A percentile compares a stretch with the other conserved stretches of the same genome.
phyloP scores from a whole-genome alignment of 2,888 invertebrate genomes.

The Dimorphilus gyrociliatus region DNA sequence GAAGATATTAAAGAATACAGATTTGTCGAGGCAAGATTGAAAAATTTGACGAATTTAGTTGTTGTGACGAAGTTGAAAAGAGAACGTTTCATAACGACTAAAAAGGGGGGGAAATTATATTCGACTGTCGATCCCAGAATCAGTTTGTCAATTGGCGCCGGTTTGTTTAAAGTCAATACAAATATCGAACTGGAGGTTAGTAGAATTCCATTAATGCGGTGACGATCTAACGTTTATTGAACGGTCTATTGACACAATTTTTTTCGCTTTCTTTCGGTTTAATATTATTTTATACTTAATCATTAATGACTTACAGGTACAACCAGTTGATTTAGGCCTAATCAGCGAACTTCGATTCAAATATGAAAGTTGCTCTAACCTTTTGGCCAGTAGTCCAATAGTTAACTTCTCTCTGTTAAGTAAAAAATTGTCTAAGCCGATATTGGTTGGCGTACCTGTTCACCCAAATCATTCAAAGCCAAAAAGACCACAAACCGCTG shows the following conservation, averaged over 20 bases:
- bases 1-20: constrained; percentile 18
- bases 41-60: constrained; percentile 15
- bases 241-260: too few relatives aligned
- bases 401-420: constrained; percentile 12
- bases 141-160: constrained; percentile 15
- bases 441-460: constrained; percentile 19
- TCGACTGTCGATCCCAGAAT: constrained; percentile 22
- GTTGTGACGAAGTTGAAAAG: constrained; percentile 18
- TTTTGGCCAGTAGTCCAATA: constrained; percentile 19
- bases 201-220: neutral
- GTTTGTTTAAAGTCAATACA: constrained; percentile 14
- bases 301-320: constrained; percentile 14
- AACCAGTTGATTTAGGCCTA: constrained; percentile 17
- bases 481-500: constrained; percentile 18
- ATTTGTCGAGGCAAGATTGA: constrained; percentile 19
- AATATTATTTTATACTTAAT: too few relatives aligned
- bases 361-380: constrained; percentile 13
- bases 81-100: constrained; percentile 15
- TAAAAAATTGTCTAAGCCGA: constrained; percentile 14
- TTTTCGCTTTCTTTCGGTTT: too few relatives aligned
- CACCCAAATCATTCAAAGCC: constrained; percentile 15
- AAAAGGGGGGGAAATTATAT: constrained; percentile 18
- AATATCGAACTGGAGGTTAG: constrained; percentile 19
- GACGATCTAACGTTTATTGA: neutral
- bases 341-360: constrained; percentile 16